phyloP scores from a whole-genome alignment of 2,797 vertebrate genomes.

The Danio aesculapii region DNA sequence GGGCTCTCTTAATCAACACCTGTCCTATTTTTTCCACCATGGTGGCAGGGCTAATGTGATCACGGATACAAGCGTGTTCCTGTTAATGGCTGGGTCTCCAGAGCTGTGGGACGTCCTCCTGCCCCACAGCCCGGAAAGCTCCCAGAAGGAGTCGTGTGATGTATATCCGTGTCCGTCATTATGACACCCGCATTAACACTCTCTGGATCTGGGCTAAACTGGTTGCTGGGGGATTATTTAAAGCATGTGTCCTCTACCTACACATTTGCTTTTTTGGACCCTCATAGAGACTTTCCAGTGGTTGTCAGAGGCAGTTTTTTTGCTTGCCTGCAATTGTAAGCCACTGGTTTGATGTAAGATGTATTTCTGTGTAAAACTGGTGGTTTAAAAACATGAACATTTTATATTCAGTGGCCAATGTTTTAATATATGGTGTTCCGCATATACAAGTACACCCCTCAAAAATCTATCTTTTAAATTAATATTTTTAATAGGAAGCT shows the following conservation, averaged over 20 bases:
- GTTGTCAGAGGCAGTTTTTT: conserved; percentile 32
- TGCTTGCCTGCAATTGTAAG: background rate
- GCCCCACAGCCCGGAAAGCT: conserved; percentile 62
- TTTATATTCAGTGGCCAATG: background rate
- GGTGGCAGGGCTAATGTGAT: conserved; percentile 80
- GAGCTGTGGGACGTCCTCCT: conserved; percentile 70
- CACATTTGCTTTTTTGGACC: conserved; percentile 43
- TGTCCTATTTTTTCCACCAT: conserved; percentile 82
- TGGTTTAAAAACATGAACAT: background rate
- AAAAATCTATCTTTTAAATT: too few species aligned
- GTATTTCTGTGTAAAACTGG: background rate
- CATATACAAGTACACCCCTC: too few species aligned
- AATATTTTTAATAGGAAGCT: too few species aligned
- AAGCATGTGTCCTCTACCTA: conserved; percentile 53
- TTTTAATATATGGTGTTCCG: background rate
- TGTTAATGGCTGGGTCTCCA: conserved; percentile 74
- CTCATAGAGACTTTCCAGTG: conserved; percentile 48
- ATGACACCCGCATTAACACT: conserved; percentile 79
- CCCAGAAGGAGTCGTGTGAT: conserved; percentile 75
- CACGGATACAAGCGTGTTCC: conserved; percentile 75
- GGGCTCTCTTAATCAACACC: conserved; percentile 85
- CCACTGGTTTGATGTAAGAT: background rate
- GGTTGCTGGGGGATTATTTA: conserved; percentile 64
- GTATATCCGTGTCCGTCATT: conserved; percentile 74
- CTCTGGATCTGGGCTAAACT: conserved; percentile 80